phyloP scores from a whole-genome alignment of 1,140 invertebrate species.

The Elysia chlorotica region DNA sequence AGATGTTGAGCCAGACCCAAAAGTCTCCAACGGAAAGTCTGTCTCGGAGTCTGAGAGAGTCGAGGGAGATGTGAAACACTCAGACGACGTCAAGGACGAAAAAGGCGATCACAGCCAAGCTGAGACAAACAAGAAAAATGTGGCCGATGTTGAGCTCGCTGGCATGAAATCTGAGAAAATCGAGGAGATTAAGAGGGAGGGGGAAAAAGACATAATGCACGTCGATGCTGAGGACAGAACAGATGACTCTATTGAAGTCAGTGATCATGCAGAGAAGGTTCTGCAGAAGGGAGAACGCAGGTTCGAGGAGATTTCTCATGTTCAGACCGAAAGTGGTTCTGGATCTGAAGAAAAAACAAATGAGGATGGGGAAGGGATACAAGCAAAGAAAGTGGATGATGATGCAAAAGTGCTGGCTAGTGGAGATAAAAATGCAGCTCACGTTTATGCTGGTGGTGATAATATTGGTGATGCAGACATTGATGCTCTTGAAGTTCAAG shows the following conservation, averaged over 20 bases:
- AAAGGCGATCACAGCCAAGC: background rate
- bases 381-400: background rate
- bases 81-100: background rate
- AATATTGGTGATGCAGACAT: background rate
- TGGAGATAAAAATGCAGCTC: too few species aligned
- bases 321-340: background rate
- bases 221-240: background rate
- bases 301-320: background rate
- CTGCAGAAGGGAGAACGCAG: background rate
- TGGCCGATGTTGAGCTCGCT: background rate
- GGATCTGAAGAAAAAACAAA: conserved; percentile 12
- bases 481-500: background rate
- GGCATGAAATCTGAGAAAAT: background rate
- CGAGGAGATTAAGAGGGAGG: background rate
- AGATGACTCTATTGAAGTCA: too few species aligned
- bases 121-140: background rate
- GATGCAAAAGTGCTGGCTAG: background rate
- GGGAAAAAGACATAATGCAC: background rate
- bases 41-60: background rate
- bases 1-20: background rate
- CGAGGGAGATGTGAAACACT: background rate
- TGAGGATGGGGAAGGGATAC: background rate
- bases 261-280: background rate
- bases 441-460: background rate
- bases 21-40: background rate